Conservation (phyloP, 2,797 vertebrate genomes). For the Falco columbarius region DNA sequence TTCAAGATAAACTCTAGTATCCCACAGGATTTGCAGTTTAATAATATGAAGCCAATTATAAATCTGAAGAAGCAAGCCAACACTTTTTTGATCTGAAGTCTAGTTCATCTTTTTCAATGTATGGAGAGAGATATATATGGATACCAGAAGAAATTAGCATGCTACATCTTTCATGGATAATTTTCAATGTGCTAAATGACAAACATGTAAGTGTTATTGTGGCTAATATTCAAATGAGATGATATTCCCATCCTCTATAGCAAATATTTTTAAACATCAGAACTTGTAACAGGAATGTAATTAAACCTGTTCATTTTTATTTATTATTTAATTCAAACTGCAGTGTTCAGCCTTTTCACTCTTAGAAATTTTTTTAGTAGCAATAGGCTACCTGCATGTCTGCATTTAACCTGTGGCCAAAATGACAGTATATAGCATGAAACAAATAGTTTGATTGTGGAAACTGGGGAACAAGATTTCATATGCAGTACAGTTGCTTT, state of each 20-base stretch:
- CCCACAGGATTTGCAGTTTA: neutral
- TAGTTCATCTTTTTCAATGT: neutral
- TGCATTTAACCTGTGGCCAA: neutral
- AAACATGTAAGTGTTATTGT: rapidly evolving
- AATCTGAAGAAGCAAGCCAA: neutral
- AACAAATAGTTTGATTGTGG: neutral
- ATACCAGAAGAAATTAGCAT: neutral
- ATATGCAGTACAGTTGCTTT: neutral
- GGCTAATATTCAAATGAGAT: neutral
- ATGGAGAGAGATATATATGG: neutral
- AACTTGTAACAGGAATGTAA: neutral
- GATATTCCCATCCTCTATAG: neutral
- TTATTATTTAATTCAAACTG: neutral
- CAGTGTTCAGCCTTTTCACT: neutral
- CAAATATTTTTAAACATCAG: neutral
- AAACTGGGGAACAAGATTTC: neutral
- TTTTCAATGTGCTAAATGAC: neutral
- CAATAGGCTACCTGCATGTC: neutral
- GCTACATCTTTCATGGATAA: neutral
- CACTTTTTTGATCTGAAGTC: neutral
- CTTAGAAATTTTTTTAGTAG: neutral
- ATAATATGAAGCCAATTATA: neutral
- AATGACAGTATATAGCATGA: neutral
- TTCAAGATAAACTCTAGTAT: neutral
- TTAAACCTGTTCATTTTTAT: neutral